Evolutionary conservation across 2,888 invertebrate species (phyloP), one percentile per base, ranked within the genome.

Genomic region (Leucoptera coffeella): DNA sequence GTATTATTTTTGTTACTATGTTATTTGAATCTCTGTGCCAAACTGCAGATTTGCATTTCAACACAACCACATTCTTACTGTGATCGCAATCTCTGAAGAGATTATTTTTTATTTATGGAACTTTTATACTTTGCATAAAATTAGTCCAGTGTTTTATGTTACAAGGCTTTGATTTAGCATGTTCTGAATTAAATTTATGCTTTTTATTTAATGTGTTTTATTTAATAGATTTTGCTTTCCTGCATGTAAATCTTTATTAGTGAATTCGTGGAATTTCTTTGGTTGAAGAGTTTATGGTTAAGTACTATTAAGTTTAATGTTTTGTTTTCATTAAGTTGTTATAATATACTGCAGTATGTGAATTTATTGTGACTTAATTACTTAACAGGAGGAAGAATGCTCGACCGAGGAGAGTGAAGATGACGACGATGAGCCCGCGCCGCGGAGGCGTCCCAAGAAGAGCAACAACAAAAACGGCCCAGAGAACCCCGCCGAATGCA

Each of bases 401-500:
- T 59, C 64, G 13, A 73, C 76, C 9, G 80, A 81, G 30, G 80
- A 80, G 35, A 78, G 77, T 32, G 74, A 74, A 23, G 74, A 73
- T 20, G 74, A 74, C 23, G 74, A 73, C 20, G 74, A 75, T 28
- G 73, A 74, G 36, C 62, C 60, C 3, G 50, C 59, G 29, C 54
- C 61, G 31, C 42, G 61, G 40, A 54, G 59, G 48, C 54, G 35
- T 45, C 65, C 59, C 41, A 65, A 51, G 55, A 55, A 55, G 32
- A 36, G 43, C 17, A 34, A 30, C 37, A 60, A 58, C n/a, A 37
- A 47, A 29, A 27, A 26, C 31, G 32, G 35, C 33, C 28, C 30
- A 4, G 46, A 58, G 20, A 65, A 64, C 46, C 77, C 78, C 30
- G 75, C 77, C 35, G 83, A 84, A 41, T 84, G 84, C 72, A 81